A percentile compares a stretch with the other conserved stretches of the same genome.
These are phyloP conservation scores for Neofelis nebulosa DNA, from an alignment of 2,113 vertebrate species.

Conservation along the genomic window DNA sequence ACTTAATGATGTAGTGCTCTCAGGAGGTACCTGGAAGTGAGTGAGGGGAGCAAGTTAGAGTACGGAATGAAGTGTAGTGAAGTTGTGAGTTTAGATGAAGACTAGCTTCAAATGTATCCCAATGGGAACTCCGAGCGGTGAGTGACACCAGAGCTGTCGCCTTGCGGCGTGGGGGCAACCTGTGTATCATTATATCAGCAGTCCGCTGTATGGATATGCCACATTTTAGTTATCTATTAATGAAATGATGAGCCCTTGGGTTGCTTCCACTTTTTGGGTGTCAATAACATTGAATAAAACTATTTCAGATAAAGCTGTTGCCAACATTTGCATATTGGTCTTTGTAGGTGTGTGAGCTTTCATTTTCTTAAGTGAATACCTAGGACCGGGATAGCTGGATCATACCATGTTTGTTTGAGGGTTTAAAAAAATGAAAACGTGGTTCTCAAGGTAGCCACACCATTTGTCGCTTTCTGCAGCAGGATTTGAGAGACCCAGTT, in stretches of 20 bases:
- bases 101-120: background rate
- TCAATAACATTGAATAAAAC: background rate
- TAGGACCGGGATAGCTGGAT: background rate
- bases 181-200: background rate
- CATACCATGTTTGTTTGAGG: background rate
- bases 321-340: background rate
- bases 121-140: too few relatives aligned
- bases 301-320: background rate
- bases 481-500: background rate
- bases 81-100: background rate
- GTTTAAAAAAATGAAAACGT: background rate
- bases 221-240: background rate
- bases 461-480: background rate
- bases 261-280: background rate
- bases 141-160: background rate
- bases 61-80: background rate
- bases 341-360: background rate
- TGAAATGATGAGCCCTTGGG: background rate
- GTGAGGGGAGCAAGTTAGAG: background rate
- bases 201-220: background rate
- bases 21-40: background rate
- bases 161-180: background rate
- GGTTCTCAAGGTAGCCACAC: background rate
- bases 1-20: background rate
- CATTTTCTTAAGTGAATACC: background rate